Conservation (phyloP, 1,140 invertebrate species). For the Trichomalopsis sarcophagae region DNA sequence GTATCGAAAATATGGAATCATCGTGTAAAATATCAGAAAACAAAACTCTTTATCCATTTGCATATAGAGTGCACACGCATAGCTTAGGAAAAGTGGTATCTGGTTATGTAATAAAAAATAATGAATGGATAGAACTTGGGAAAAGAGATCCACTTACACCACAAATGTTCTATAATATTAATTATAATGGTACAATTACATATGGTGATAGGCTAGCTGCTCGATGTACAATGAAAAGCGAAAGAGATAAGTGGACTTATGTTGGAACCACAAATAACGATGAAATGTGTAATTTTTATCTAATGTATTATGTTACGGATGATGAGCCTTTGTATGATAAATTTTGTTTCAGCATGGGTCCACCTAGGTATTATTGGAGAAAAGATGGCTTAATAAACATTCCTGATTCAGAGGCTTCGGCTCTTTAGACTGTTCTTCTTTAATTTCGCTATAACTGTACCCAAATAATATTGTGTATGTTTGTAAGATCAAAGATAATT, state of each 20-base stretch:
- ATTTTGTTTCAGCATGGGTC: slow-evolving; percentile 90
- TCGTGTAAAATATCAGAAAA: slow-evolving; percentile 88
- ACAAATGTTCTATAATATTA: slow-evolving; percentile 96
- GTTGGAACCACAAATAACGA: slow-evolving; percentile 93
- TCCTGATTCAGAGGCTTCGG: slow-evolving; percentile 83
- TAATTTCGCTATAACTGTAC: slow-evolving; percentile 46
- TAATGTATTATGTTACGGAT: slow-evolving; percentile 98
- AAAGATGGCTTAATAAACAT: slow-evolving; percentile 83
- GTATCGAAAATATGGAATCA: slow-evolving; percentile 90
- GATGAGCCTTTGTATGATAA: slow-evolving; percentile 86
- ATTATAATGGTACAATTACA: slow-evolving; percentile 77
- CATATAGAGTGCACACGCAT: slow-evolving; percentile 96
- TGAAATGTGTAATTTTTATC: slow-evolving; percentile 99
- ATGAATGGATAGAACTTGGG: slow-evolving; percentile 89
- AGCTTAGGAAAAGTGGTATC: slow-evolving; percentile 89
- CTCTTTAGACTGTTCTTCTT: slow-evolving; percentile 56
- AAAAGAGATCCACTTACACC: slow-evolving; percentile 94
- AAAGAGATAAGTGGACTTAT: slow-evolving; percentile 78
- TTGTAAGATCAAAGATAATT: too few species aligned
- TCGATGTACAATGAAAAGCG: slow-evolving; percentile 92
- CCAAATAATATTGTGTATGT: too few species aligned
- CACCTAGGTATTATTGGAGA: slow-evolving; percentile 89
- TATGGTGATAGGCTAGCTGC: slow-evolving; percentile 89
- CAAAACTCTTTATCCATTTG: slow-evolving; percentile 94
- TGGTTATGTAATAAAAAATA: slow-evolving; percentile 86